A percentile compares a stretch with the other conserved stretches of the same genome.
Evolutionary conservation across 2,797 vertebrate genomes (phyloP).

Genomic region (Picus viridis): DNA sequence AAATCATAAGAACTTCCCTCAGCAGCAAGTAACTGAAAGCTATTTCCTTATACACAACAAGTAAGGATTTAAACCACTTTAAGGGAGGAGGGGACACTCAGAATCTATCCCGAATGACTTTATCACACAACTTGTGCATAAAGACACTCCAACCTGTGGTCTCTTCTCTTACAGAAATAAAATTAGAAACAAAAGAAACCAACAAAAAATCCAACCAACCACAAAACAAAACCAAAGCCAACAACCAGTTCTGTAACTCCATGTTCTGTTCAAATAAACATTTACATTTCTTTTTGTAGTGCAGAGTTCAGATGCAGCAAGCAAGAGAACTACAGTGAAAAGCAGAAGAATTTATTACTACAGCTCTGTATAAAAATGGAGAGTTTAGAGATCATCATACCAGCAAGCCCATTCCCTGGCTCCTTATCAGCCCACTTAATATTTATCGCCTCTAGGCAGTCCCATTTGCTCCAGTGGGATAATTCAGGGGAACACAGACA

Average conservation of each 20-base stretch:
- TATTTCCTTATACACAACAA: conserved; percentile 4
- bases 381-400: not conserved
- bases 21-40: conserved; percentile 4
- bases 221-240: not conserved
- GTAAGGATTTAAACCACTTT: not conserved
- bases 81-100: not conserved
- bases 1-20: conserved; percentile 3
- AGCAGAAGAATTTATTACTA: not conserved
- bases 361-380: not conserved
- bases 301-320: not conserved
- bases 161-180: not conserved
- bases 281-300: not conserved
- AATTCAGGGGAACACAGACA: not conserved
- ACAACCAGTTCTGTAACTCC: not conserved
- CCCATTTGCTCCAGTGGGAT: not conserved
- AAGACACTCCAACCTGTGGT: not conserved
- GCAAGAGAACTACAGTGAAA: not conserved
- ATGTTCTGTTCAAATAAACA: not conserved
- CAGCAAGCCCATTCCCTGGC: not conserved
- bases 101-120: not conserved
- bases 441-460: not conserved
- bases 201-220: too few relatives aligned
- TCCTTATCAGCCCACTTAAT: not conserved
- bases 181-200: too few relatives aligned
- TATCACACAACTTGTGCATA: not conserved